Conservation (phyloP, 2,113 vertebrate species). For the Sebastes schlegelii region DNA sequence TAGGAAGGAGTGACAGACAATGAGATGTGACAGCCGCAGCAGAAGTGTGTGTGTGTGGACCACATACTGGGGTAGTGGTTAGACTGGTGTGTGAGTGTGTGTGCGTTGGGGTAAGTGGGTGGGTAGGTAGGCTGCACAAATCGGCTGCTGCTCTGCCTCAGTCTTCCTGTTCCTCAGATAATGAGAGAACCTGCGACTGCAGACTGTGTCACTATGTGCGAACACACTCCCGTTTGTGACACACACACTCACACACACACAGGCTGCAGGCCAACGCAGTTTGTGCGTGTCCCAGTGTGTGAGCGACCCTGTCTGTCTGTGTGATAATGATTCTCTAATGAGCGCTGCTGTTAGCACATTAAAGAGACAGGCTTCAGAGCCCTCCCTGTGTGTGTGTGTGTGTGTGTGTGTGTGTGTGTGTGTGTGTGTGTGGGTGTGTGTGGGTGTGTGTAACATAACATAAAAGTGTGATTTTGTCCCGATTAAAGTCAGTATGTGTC, state of each 20-base stretch:
- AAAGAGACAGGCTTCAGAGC: conserved; percentile 79
- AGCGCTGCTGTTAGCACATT: conserved; percentile 78
- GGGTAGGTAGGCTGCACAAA: conserved; percentile 42
- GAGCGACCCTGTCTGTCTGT: conserved; percentile 61
- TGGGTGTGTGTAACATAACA: conserved; percentile 27
- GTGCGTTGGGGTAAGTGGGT: conserved; percentile 25
- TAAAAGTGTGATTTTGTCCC: conserved; percentile 47
- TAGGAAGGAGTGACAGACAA: conserved; percentile 55
- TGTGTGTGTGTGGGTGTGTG: conserved; percentile 38
- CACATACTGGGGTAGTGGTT: conserved; percentile 38
- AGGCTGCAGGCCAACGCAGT: conserved; percentile 46
- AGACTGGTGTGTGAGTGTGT: conserved; percentile 30
- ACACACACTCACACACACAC: conserved; percentile 26
- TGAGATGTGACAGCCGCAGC: conserved; percentile 51
- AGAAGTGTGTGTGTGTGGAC: conserved; percentile 28
- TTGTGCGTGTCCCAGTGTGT: conserved; percentile 51
- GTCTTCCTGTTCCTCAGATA: conserved; percentile 54
- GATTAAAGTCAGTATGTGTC: conserved; percentile 31
- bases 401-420: conserved; percentile 40
- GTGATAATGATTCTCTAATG: conserved; percentile 80
- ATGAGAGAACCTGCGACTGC: conserved; percentile 64
- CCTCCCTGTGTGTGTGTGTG: conserved; percentile 42
- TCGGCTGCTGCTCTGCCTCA: conserved; percentile 31
- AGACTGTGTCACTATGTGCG: conserved; percentile 24
- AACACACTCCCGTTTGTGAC: conserved; percentile 14